phyloP scores from a whole-genome alignment of 2,797 vertebrate genomes.

The Carcharodon carcharias region DNA sequence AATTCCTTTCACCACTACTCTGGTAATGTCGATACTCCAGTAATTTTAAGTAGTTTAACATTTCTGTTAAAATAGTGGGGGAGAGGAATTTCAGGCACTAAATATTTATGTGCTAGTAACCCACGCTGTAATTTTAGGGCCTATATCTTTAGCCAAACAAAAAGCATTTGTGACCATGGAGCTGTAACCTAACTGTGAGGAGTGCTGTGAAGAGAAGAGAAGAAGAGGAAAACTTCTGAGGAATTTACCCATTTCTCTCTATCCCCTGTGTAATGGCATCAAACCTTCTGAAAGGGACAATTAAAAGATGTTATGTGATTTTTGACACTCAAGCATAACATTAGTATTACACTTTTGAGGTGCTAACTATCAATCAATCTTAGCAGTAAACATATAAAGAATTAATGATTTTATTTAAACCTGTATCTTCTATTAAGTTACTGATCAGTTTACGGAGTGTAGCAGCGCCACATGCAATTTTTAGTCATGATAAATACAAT shows the following conservation, averaged over 20 bases:
- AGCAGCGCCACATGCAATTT: background rate
- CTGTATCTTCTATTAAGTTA: background rate
- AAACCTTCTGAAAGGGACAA: background rate
- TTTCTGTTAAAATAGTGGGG: background rate
- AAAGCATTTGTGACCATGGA: background rate
- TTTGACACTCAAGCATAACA: background rate
- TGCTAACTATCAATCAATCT: background rate
- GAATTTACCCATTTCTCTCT: background rate
- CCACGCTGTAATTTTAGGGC: background rate
- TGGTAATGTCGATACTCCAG: background rate
- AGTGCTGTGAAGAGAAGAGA: background rate
- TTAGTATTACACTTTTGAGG: background rate
- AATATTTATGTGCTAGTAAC: background rate
- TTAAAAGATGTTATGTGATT: background rate
- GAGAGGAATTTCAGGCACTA: background rate
- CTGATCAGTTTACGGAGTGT: background rate
- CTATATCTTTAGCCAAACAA: background rate
- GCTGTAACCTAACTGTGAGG: background rate
- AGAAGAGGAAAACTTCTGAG: background rate
- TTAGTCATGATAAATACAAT: background rate
- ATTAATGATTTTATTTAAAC: background rate
- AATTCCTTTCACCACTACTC: background rate
- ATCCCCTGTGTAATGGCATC: background rate
- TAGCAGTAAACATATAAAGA: background rate
- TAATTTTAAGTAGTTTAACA: background rate